phyloP scores from a whole-genome alignment of 1,140 invertebrate species.

The Zophobas atratus region DNA sequence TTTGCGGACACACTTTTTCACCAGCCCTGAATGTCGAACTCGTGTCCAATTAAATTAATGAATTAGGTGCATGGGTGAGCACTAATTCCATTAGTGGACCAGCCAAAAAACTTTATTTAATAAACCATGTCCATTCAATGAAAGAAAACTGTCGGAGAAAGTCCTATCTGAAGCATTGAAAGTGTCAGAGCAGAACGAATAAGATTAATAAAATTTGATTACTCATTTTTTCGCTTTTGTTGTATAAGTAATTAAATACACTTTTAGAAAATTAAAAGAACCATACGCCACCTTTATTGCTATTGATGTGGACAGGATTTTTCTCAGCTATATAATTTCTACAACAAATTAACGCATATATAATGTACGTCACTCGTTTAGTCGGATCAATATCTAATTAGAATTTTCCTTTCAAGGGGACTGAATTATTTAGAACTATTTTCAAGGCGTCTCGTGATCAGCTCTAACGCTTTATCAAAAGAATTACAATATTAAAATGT shows the following conservation, averaged over 20 bases:
- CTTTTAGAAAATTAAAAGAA: slow-evolving; percentile 2
- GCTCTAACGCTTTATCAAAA: neutral
- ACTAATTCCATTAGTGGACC: slow-evolving; percentile 34
- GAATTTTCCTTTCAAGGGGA: too few relatives aligned
- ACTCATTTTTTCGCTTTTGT: slow-evolving; percentile 39
- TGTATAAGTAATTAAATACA: slow-evolving; percentile 28
- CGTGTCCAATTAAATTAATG: slow-evolving; percentile 43
- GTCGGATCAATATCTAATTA: too few relatives aligned
- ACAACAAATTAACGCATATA: too few relatives aligned
- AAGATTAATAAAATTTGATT: slow-evolving; percentile 40
- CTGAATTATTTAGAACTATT: neutral
- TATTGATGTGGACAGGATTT: too few relatives aligned
- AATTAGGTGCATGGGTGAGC: slow-evolving; percentile 38
- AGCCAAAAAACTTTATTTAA: slow-evolving; percentile 33
- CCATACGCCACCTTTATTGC: neutral
- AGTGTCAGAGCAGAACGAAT: slow-evolving; percentile 36
- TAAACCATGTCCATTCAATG: slow-evolving; percentile 31
- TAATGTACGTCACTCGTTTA: too few relatives aligned
- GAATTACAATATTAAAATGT: neutral
- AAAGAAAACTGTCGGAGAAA: slow-evolving; percentile 38
- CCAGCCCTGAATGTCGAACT: slow-evolving; percentile 10
- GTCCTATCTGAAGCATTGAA: slow-evolving; percentile 28
- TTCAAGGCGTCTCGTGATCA: neutral
- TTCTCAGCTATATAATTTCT: too few relatives aligned
- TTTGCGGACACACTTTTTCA: slow-evolving; percentile 13